A percentile compares a stretch with the other conserved stretches of the same genome.
Conservation (phyloP, 2,888 invertebrate genomes). For the Himalopsyche tibetana region DNA sequence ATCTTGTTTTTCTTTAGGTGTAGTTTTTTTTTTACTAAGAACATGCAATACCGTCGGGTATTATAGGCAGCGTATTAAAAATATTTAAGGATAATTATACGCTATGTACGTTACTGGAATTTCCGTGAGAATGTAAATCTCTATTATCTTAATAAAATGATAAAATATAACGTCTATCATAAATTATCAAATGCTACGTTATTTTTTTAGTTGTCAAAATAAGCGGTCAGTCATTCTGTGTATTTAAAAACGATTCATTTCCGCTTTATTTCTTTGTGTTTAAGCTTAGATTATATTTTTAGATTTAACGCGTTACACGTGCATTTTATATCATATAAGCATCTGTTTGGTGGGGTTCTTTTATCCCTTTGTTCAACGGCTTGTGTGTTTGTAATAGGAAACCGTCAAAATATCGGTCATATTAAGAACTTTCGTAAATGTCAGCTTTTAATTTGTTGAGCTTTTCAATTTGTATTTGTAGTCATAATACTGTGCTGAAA, state of each 20-base stretch:
- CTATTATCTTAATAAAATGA: no score
- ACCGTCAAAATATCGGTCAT: background rate
- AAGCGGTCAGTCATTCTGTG: no score
- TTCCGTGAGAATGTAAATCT: background rate
- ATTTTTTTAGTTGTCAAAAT: no score
- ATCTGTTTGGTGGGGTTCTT: background rate
- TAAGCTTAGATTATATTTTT: background rate
- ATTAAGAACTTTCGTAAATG: background rate
- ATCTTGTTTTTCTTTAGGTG: constrained; percentile 17
- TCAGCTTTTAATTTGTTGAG: background rate
- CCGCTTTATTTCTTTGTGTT: no score
- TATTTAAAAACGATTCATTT: no score
- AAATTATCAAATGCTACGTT: no score
- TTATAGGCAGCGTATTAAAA: background rate
- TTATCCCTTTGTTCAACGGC: background rate
- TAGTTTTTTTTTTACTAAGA: background rate
- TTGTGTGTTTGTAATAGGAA: background rate
- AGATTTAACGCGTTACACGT: background rate
- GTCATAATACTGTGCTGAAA: background rate
- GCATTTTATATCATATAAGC: background rate
- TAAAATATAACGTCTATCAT: no score
- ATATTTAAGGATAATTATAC: constrained; percentile 22
- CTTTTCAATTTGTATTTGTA: background rate
- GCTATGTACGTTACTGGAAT: background rate
- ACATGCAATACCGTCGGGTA: background rate